Conservation (phyloP, 1,140 invertebrate genomes). For the Oncopodura yosiiana region DNA sequence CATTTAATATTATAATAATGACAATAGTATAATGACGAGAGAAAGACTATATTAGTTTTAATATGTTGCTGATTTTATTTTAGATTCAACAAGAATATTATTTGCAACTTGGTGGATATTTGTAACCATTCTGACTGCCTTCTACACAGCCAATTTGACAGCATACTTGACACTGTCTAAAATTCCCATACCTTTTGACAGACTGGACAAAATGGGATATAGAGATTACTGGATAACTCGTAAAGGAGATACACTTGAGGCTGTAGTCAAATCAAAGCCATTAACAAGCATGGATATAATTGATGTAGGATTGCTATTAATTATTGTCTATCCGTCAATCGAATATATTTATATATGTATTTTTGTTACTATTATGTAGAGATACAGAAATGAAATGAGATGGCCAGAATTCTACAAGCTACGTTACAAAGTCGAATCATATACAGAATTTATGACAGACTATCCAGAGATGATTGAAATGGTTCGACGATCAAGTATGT, state of each 20-base stretch:
- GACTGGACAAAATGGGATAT: constrained; percentile 54
- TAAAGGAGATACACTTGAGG: constrained; percentile 55
- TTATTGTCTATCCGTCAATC: no score
- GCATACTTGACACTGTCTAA: constrained; percentile 74
- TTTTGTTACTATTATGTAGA: background rate
- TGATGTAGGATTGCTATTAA: no score
- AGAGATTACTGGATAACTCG: constrained; percentile 58
- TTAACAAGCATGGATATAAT: background rate
- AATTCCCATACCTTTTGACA: constrained; percentile 65
- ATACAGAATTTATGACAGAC: constrained; percentile 20
- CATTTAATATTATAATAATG: no score
- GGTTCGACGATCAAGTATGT: constrained; percentile 24
- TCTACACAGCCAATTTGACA: constrained; percentile 82
- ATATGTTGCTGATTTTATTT: background rate
- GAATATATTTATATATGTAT: no score
- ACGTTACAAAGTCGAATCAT: constrained; percentile 9
- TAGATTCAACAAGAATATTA: constrained; percentile 67
- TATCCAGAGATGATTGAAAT: constrained; percentile 26
- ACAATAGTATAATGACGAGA: no score
- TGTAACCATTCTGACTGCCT: constrained; percentile 75
- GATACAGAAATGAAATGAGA: constrained; percentile 3
- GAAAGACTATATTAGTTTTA: background rate
- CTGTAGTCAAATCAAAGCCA: constrained; percentile 51
- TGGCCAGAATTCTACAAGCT: constrained; percentile 28
- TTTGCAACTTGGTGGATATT: constrained; percentile 89